A percentile compares a stretch with the other conserved stretches of the same genome.
phyloP scores from a whole-genome alignment of 2,113 vertebrate genomes.

The Neogobius melanostomus region DNA sequence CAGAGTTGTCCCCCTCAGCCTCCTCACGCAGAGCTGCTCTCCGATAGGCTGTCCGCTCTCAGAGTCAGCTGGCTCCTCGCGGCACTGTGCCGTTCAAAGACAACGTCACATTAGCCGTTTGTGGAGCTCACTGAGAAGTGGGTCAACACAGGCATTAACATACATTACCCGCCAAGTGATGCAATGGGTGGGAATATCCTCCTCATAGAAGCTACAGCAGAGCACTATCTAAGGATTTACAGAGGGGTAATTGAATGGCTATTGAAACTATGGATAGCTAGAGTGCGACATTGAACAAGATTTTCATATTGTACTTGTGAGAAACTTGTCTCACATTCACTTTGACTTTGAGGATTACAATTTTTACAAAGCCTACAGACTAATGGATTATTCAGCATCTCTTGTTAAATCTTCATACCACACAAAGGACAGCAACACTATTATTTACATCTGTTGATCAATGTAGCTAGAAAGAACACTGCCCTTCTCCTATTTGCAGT shows the following conservation, averaged over 20 bases:
- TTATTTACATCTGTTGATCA: too few species aligned
- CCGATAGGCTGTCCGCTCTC: slow-evolving; percentile 51
- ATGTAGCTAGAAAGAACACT: too few species aligned
- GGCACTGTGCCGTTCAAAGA: slow-evolving; percentile 51
- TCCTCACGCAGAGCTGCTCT: slow-evolving; percentile 1
- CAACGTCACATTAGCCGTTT: slow-evolving; percentile 38
- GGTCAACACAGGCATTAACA: slow-evolving; percentile 66
- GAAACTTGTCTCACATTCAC: too few species aligned
- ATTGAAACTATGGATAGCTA: background rate
- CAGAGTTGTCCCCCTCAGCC: slow-evolving; percentile 38
- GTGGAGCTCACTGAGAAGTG: slow-evolving; percentile 59
- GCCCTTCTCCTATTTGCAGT: too few species aligned
- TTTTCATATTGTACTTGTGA: too few species aligned
- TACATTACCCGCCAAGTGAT: slow-evolving; percentile 50
- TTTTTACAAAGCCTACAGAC: too few species aligned
- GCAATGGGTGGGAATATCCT: slow-evolving; percentile 46
- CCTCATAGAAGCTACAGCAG: slow-evolving; percentile 9
- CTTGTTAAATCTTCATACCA: too few species aligned
- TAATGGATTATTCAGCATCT: too few species aligned
- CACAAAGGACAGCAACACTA: too few species aligned
- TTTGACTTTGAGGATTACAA: too few species aligned
- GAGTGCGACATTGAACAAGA: too few species aligned
- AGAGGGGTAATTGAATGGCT: background rate
- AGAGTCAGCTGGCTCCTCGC: slow-evolving; percentile 49
- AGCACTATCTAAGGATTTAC: background rate